Evolutionary conservation across 2,888 invertebrate genomes (phyloP), one percentile per base, ranked within the genome.

Genomic region (Chironomus tentans): DNA sequence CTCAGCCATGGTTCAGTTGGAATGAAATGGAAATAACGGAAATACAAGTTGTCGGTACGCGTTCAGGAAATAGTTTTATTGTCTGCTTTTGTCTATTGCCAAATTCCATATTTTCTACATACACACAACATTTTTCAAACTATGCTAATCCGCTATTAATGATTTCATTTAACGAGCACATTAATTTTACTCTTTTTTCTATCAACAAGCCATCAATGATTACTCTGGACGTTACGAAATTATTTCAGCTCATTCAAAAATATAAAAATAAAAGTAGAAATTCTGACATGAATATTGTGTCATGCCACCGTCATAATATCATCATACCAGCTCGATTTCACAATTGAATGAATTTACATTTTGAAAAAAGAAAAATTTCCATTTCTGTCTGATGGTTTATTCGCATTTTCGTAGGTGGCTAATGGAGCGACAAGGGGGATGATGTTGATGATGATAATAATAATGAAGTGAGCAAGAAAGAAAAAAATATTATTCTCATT

Each of bases 311-410:
- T 56, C 70, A 70, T 48, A 15, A 47, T 38, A 38, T 38, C 38
- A 61, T 18, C 56, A 15, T 18, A 56, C 38, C 46, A 72, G 38
- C 62, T 50, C 74, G 65, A 68, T 72, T 72, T 72, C 61, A 72
- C 72, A 72, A 72, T 15, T 74, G 74, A 62, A 74, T 68, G n/a
- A 74, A 74, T 74, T 74, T 74, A 68, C 74, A 74, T 74, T 74
- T 74, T 61, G 68, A 74, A 74, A 10, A 38, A 38, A 38, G 5
- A 28, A 28, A 10, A 38, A 38, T 38, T 74, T 68, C 38, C 28
- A 18, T 65, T 10, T 15, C 7, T n/a, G 18, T 65, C 21, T 65
- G 65, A 65, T 21, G 65, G 56, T 56, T 15, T 56, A 18, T 56
- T 15, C 56, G 18, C 22, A 21, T 65, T 65, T n/a, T 65, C 21